phyloP scores from a whole-genome alignment of 2,888 invertebrate species.

The Lysandra coridon region DNA sequence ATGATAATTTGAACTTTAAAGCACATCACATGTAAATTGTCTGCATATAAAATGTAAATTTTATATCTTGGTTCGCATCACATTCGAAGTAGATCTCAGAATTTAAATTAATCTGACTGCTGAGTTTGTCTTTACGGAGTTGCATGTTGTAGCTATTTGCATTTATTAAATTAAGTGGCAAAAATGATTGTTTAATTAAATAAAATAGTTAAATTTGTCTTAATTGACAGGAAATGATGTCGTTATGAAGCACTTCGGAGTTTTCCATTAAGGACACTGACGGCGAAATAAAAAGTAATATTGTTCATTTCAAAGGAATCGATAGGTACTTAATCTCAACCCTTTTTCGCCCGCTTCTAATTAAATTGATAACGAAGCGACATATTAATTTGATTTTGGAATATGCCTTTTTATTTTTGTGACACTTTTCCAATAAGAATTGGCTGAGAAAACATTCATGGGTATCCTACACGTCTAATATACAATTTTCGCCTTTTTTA shows the following conservation, averaged over 20 bases:
- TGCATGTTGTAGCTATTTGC: no score
- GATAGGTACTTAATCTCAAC: neutral
- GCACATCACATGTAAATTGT: no score
- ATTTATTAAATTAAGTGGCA: no score
- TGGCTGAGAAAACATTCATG: neutral
- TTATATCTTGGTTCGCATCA: no score
- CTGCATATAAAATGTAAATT: no score
- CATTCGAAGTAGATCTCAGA: no score
- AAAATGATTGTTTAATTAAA: neutral
- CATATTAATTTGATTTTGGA: constrained; percentile 3
- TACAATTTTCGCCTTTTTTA: neutral
- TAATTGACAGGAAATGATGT: neutral
- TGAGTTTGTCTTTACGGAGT: no score
- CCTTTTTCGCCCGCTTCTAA: neutral
- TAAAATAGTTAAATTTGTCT: no score
- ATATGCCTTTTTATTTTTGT: neutral
- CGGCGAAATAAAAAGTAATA: neutral
- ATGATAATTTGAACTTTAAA: no score
- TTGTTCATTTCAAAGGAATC: neutral
- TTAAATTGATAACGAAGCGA: neutral
- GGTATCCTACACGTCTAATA: no score
- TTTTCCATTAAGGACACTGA: neutral
- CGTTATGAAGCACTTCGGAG: neutral
- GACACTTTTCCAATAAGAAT: neutral
- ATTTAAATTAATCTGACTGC: no score